These are phyloP conservation scores for Euwallacea fornicatus DNA, from an alignment of 1,140 invertebrate species.

Conservation along the genomic window DNA sequence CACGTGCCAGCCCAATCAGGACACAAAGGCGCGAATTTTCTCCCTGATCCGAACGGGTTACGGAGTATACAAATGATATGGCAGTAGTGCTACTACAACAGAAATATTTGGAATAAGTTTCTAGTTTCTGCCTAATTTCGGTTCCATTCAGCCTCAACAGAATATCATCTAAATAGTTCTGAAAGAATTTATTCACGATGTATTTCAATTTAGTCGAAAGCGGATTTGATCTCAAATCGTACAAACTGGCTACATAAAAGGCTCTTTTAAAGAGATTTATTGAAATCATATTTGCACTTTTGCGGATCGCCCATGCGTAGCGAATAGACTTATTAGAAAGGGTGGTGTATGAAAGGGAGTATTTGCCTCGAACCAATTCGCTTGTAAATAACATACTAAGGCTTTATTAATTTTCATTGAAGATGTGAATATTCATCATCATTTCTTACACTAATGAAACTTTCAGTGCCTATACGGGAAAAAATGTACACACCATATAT, in stretches of 20 bases:
- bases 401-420: conserved; percentile 7
- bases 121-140: too few species aligned
- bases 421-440: background rate
- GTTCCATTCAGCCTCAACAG: too few species aligned
- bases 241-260: conserved; percentile 15
- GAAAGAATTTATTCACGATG: too few species aligned
- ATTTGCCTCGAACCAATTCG: conserved; percentile 8
- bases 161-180: too few species aligned
- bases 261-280: conserved; percentile 21
- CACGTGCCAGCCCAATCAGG: conserved; percentile 49
- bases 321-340: conserved; percentile 21
- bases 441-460: too few species aligned
- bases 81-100: too few species aligned
- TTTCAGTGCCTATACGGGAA: too few species aligned
- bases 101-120: too few species aligned
- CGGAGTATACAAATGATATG: conserved; percentile 35
- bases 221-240: background rate
- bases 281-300: conserved; percentile 28
- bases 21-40: conserved; percentile 49
- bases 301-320: conserved; percentile 9
- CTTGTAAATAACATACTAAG: background rate
- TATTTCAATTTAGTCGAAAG: too few species aligned
- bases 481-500: too few species aligned
- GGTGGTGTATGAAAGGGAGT: conserved; percentile 15
- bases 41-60: conserved; percentile 47